Base-by-base conservation (phyloP, 1,140 invertebrate species). In the Rhizoglyphus robini region DNA sequence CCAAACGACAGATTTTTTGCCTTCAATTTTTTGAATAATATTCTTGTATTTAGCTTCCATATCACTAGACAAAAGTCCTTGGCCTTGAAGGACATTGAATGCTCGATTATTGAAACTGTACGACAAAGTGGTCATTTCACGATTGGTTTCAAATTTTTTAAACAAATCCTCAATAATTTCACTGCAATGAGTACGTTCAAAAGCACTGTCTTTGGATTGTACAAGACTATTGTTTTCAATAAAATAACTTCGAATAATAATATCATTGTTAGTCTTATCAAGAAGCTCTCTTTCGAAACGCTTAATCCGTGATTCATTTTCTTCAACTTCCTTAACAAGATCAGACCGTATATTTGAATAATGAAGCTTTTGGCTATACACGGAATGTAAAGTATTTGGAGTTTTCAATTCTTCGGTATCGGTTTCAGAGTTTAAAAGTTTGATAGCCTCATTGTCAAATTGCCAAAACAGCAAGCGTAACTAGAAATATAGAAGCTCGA, bases 1-100 rank as follows among this genome's bases (percentile, higher is more conserved):
- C 68, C 68, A 69, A 18, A 64, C 57, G 8, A 69, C 68, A 30
- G 15, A 60, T 27, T 69, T 69, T 58, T 69, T 69, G 11, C 68
- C 68, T 20, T 68, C 67, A 3, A 69, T 15, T 48, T 34, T 57
- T n/a, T 51, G 38, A 4, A 36, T 11, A 27, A 69, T 5, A 20
- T 38, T 25, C 15, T 23, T 8, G 38, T 46, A 65, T 34, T 63
- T n/a, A n/a, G 25, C 34, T 29, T 68, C 57, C 29, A 63, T 30
- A 31, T 63, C 54, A 29, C 64, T 51, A 0, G 36, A 67, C 15
- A 69, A 46, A 11, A 23, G 18, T 29, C 30, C 32, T 4, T 23
- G 11, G 5, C 36, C 66, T 27, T 67, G 27, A 1, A 67, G 36
- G 4, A 68, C 46, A 27, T 25, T 5, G 30, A 54, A 62, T 5